A percentile compares a stretch with the other conserved stretches of the same genome.
phyloP scores from a whole-genome alignment of 2,888 invertebrate species.

The Eugnorisma glareosa region DNA sequence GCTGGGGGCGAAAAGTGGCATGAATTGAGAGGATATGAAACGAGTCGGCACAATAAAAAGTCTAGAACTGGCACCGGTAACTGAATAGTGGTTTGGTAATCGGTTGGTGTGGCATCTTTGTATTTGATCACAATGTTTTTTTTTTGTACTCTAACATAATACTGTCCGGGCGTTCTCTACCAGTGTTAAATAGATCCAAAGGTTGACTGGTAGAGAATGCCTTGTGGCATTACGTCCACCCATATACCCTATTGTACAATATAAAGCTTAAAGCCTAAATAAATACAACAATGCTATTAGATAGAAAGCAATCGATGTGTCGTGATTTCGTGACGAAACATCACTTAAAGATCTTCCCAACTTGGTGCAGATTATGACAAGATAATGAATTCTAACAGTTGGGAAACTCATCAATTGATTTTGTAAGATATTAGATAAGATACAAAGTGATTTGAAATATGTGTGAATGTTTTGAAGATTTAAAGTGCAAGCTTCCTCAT shows the following conservation, averaged over 20 bases:
- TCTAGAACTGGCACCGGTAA: not conserved
- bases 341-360: constrained; percentile 10
- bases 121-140: no score
- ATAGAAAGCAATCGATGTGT: constrained; percentile 39
- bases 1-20: not conserved
- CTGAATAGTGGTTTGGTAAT: not conserved
- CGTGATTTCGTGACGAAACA: constrained; percentile 43
- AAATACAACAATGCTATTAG: not conserved
- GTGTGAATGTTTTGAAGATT: not conserved
- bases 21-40: not conserved
- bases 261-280: not conserved
- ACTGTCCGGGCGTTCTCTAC: not conserved
- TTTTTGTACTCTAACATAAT: not conserved
- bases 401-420: constrained; percentile 25
- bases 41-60: not conserved
- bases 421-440: constrained; percentile 22
- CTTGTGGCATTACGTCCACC: not conserved
- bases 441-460: constrained; percentile 5
- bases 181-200: not conserved
- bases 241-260: not conserved
- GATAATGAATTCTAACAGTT: constrained; percentile 18
- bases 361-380: constrained; percentile 33
- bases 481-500: not conserved
- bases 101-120: no score
- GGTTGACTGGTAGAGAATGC: not conserved